Base-by-base conservation (phyloP, 2,888 invertebrate species). In the Leptura quadrifasciata region DNA sequence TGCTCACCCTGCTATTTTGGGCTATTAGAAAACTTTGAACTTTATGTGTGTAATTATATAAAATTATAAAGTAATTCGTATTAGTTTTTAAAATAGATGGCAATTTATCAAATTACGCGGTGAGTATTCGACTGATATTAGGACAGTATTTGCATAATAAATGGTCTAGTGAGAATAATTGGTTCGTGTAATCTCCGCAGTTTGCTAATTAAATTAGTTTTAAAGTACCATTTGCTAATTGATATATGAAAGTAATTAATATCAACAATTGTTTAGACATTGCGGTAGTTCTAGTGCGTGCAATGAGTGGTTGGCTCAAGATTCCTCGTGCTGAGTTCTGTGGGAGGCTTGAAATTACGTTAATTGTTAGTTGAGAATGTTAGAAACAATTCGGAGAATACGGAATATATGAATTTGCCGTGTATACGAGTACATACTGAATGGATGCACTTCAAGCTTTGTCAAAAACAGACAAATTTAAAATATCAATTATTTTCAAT, bases 181-280 rank as follows among this genome's bases (percentile, higher is more conserved):
- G 24, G 27, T 17, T 31, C 17, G 27, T 18, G 31, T 61, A 31
- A 61, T 61, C 60, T n/a, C n/a, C 47, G 15, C 47, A 35, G 63
- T 20, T 20, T 47, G 47, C 39, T 21, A 39, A 47, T 47, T 20
- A 47, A 20, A 64, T 64, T 64, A 64, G 39, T 64, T 64, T 64
- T 64, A 64, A 64, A 64, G 63, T 64, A 20, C 63, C 63, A 64
- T 64, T 64, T 64, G 63, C 63, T 64, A 64, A 64, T 64, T 64
- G 47, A 64, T 64, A 35, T 64, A 64, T 47, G 39, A 39, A 18
- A 35, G 39, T 64, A 64, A 47, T 64, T 64, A 64, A 39, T 64
- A 64, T 64, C 35, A 39, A 39, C 18, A 35, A 47, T 64, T 17
- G 57, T 21, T 21, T 57, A 20, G 20, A 57, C 21, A 57, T 57